These are phyloP conservation scores for Crepidodera aurea DNA, from an alignment of 2,888 invertebrate species.

Conservation along the genomic window DNA sequence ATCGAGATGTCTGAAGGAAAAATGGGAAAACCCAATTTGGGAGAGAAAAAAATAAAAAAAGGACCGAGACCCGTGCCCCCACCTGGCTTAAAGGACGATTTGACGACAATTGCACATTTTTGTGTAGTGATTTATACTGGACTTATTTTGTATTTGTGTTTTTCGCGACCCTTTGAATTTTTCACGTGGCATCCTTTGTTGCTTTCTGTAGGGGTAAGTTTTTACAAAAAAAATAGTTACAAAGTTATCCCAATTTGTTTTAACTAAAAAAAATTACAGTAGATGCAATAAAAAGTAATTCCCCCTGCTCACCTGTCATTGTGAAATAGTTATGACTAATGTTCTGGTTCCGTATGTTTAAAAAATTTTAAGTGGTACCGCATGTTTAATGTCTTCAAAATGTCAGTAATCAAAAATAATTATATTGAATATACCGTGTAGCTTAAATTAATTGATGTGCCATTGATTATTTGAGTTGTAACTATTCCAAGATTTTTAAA, in stretches of 20 bases:
- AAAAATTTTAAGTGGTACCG: too few relatives aligned
- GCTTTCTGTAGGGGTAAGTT: constrained; percentile 49
- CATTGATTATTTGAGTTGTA: too few relatives aligned
- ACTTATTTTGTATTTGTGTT: constrained; percentile 44
- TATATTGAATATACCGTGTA: too few relatives aligned
- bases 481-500: too few relatives aligned
- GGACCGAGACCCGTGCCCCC: constrained; percentile 23
- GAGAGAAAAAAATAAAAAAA: constrained; percentile 18
- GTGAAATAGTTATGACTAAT: background rate
- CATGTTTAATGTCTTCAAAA: too few relatives aligned
- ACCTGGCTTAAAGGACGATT: constrained; percentile 35
- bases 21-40: background rate
- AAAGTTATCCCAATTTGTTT: background rate
- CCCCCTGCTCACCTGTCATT: background rate
- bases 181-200: constrained; percentile 52
- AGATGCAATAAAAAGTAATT: background rate
- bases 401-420: too few relatives aligned
- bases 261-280: background rate
- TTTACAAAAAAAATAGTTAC: background rate
- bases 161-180: constrained; percentile 46
- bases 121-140: constrained; percentile 44
- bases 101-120: constrained; percentile 46
- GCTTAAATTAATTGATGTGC: too few relatives aligned
- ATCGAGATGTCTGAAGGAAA: constrained; percentile 11
- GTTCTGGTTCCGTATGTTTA: background rate